Base-by-base conservation (phyloP, 1,140 invertebrate species). In the Tachypleus tridentatus region DNA sequence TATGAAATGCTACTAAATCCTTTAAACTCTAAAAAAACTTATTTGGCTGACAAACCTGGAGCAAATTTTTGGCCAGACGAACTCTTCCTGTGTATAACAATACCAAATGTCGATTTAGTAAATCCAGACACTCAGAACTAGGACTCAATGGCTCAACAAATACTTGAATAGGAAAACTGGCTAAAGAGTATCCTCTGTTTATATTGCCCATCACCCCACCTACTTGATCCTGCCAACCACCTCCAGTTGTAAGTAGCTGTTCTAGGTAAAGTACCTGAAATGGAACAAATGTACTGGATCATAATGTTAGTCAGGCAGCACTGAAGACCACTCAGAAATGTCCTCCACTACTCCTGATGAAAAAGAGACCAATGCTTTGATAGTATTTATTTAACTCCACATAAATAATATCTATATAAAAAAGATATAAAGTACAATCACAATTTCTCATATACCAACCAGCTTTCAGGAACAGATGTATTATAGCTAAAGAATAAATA, bases 191-290 rank as follows among this genome's bases (percentile, higher is more conserved):
- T n/a, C 77, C 79, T 49, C 78, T 65, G 52, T 76, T 76, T 29
- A 80, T 70, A 8, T 80, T 80, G n/a, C 78, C 77, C 51, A 73
- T 69, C 3, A 81, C 70, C 1, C 79, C 80, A 53, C 80, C 78
- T 5, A 82, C 77, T 71, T 82, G 81, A 68, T 82, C 81, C 72
- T 82, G 81, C 81, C 81, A 82, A 3, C 81, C 81, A 48, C 81
- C 81, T 49, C 77, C 77, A 49, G 81, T 82, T 5, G 81, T 82
- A 64, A 82, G 69, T 69, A 82, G 67, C 71, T 82, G 81, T 63
- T 82, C 81, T 50, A 82, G 67, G 64, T 77, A 75, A 8, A 82
- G 71, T 3, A 81, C 79, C 77, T 80, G 52, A 5, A 61, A 63
- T 11, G 29, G 29, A 29, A 29, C 29, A 29, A 29, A 29, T 29